Conservation (phyloP, 2,888 invertebrate species). For the Melanostoma mellinum region DNA sequence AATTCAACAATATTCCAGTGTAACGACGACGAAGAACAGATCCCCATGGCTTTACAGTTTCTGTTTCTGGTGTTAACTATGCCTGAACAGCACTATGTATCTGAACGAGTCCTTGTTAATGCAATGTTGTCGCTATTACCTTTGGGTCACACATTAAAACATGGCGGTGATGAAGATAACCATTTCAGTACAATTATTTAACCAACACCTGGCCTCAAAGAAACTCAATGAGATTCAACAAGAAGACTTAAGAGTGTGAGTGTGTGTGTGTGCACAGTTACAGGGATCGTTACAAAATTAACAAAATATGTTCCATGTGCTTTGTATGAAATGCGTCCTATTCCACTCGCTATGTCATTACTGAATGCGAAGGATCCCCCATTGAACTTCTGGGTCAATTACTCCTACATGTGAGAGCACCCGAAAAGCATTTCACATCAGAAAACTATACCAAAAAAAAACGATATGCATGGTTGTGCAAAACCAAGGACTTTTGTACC, state of each 20-base stretch:
- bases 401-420: slow-evolving; percentile 51
- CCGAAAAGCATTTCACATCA: slow-evolving; percentile 34
- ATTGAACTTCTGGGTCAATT: slow-evolving; percentile 69
- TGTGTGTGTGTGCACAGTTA: not conserved
- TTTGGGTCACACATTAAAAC: too few species aligned
- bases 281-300: slow-evolving; percentile 17
- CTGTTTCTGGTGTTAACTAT: too few species aligned
- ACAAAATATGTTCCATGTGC: slow-evolving; percentile 21
- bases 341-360: not conserved
- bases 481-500: slow-evolving; percentile 3
- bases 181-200: slow-evolving; percentile 53
- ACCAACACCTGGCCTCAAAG: slow-evolving; percentile 53
- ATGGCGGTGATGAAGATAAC: slow-evolving; percentile 47
- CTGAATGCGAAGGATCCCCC: slow-evolving; percentile 45
- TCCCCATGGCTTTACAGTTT: too few species aligned
- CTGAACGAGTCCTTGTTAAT: too few species aligned
- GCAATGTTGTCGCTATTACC: too few species aligned
- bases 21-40: too few species aligned
- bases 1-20: too few species aligned
- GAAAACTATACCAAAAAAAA: slow-evolving; percentile 2
- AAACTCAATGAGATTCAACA: not conserved
- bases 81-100: too few species aligned
- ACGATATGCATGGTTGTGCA: slow-evolving; percentile 11
- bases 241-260: slow-evolving; percentile 18
- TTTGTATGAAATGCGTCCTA: slow-evolving; percentile 10